Evolutionary conservation across 2,113 vertebrate genomes (phyloP).

Genomic region (Pomatorhinus ruficollis): DNA sequence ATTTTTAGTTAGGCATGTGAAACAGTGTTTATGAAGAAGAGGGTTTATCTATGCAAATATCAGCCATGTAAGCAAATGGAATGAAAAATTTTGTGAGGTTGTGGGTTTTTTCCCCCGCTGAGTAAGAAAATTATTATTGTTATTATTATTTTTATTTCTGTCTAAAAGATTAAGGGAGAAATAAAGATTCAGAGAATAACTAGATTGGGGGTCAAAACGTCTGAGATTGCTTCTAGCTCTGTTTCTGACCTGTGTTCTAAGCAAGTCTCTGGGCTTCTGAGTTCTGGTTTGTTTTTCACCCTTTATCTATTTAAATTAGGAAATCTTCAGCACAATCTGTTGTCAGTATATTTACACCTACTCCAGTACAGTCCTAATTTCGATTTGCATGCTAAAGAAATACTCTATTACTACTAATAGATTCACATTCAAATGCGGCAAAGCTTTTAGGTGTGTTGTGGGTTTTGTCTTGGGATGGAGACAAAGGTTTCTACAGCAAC

Average conservation of each 20-base stretch:
- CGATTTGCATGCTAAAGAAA: neutral
- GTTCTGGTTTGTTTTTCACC: neutral
- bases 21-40: constrained; percentile 3
- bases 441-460: neutral
- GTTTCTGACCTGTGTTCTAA: neutral
- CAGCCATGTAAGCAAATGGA: neutral
- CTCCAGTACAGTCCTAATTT: neutral
- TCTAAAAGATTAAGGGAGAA: neutral
- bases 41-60: neutral
- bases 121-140: neutral
- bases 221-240: neutral
- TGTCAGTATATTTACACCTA: neutral
- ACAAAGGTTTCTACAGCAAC: neutral
- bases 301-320: neutral
- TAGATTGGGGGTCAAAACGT: neutral
- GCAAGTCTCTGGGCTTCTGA: neutral
- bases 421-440: neutral
- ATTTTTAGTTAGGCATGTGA: constrained; percentile 56
- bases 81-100: neutral
- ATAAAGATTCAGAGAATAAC: neutral
- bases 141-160: neutral
- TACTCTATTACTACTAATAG: neutral
- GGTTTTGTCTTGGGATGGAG: neutral
- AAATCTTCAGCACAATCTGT: neutral
- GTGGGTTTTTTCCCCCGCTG: neutral